These are phyloP conservation scores for Pristionchus entomophagus DNA, from an alignment of 2,888 invertebrate species.

Conservation along the genomic window DNA sequence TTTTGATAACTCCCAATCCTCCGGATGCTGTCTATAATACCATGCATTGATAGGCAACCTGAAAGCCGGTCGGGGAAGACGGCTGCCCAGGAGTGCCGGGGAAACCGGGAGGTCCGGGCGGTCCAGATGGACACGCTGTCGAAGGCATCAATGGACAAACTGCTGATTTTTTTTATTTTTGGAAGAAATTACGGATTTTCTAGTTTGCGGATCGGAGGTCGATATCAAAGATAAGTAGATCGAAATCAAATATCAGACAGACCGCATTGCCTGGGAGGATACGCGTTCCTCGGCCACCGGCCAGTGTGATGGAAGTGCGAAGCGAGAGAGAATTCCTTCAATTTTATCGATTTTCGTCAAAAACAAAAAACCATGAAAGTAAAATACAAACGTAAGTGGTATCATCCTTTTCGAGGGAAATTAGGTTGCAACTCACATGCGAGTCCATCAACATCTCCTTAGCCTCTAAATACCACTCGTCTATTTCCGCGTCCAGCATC, in stretches of 20 bases:
- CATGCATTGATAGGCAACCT: background rate
- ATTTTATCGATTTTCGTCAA: background rate
- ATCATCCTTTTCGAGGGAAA: no score
- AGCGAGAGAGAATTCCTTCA: background rate
- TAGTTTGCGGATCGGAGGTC: no score
- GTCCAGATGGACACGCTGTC: background rate
- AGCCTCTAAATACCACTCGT: constrained; percentile 18
- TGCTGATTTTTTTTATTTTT: background rate
- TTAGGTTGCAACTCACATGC: background rate
- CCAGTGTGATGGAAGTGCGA: constrained; percentile 17
- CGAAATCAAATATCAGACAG: background rate
- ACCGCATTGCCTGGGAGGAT: background rate
- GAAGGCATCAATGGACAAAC: constrained; percentile 18
- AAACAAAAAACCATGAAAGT: no score
- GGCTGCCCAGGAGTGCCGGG: constrained; percentile 15
- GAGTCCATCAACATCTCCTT: constrained; percentile 38
- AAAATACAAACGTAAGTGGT: no score
- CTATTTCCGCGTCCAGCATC: background rate
- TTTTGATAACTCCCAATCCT: background rate
- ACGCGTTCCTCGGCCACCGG: background rate
- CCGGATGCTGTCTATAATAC: background rate
- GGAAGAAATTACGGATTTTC: no score
- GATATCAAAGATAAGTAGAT: no score
- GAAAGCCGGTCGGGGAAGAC: constrained; percentile 19
- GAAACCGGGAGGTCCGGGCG: background rate